These are phyloP conservation scores for Notocelia uddmanniana DNA, from an alignment of 2,888 invertebrate genomes.

Conservation along the genomic window DNA sequence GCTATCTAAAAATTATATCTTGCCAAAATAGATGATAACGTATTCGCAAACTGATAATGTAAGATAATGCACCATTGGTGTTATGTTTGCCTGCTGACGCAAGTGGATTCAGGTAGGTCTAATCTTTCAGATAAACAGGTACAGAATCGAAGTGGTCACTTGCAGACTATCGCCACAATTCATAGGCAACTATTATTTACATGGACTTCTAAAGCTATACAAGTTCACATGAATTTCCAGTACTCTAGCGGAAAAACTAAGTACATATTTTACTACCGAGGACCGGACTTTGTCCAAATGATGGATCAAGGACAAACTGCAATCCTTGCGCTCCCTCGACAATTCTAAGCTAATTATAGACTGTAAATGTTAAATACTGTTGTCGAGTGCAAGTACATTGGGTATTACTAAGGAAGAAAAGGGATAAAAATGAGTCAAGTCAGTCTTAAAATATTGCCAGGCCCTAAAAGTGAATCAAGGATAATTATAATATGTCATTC, in stretches of 20 bases:
- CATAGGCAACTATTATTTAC: not conserved
- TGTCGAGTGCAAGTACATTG: constrained; percentile 8
- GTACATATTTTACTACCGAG: not conserved
- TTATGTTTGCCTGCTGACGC: constrained; percentile 32
- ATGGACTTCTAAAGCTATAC: not conserved
- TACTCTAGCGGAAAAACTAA: not conserved
- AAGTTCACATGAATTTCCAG: not conserved
- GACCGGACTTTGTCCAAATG: constrained; percentile 2
- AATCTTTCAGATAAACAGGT: constrained; percentile 22
- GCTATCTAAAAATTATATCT: constrained; percentile 32
- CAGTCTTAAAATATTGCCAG: not conserved
- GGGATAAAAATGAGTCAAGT: not conserved
- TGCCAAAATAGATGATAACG: constrained; percentile 40
- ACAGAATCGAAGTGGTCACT: not conserved
- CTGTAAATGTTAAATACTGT: constrained; percentile 7
- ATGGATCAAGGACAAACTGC: constrained; percentile 9
- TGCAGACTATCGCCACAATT: not conserved
- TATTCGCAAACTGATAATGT: constrained; percentile 32
- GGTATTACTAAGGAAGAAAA: constrained; percentile 2
- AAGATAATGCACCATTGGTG: constrained; percentile 38
- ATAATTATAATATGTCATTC: not conserved
- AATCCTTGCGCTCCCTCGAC: not conserved
- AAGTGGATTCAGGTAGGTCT: constrained; percentile 17
- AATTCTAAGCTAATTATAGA: constrained; percentile 18
- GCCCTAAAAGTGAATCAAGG: not conserved